Base-by-base conservation (phyloP, 1,140 invertebrate species). In the Phocides pigmalion region DNA sequence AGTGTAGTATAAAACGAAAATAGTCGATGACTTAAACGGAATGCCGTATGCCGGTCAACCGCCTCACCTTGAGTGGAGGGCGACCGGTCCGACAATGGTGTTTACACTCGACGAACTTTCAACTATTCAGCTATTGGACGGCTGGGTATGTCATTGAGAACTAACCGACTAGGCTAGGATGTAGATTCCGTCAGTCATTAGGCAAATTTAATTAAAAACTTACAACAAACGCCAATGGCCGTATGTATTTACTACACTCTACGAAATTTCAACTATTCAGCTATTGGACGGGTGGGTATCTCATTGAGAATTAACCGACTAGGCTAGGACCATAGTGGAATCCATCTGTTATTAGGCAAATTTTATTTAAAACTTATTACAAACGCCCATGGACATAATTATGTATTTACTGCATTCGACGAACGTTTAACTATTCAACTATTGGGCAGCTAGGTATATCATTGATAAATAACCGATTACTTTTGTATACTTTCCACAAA, bases 21-120 rank as follows among this genome's bases (percentile, higher is more conserved):
- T 73, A 77, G 75, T 64, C 68, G 75, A 75, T 80, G 76, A 72
- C 66, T 75, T 65, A 72, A 70, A 51, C 63, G 82, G 81, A 79
- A 85, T 82, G 81, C 68, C 68, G 81, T 77, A 85, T 82, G 81
- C 68, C 68, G 80, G 80, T 76, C 72, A 74, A 80, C 77, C 63
- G 58, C 67, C 72, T 84, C 79, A 82, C 82, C 82, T 84, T 84
- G 82, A 53, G 42, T 67, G 64, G 78, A 81, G 73, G 80, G 80
- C 79, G 64, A 61, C 76, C 72, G 53, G 68, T 78, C 53, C 54
- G 65, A 74, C 80, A 78, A 78, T 79, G 62, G 59, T 37, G 62
- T 54, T 54, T 64, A 65, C 51, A 59, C 62, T 72, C 70, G 54
- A 62, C 53, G 64, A 54, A 70, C 68, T 70, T 70, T 70, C 68